Conservation (phyloP, 2,113 vertebrate genomes). For the Gasterosteus aculeatus region DNA sequence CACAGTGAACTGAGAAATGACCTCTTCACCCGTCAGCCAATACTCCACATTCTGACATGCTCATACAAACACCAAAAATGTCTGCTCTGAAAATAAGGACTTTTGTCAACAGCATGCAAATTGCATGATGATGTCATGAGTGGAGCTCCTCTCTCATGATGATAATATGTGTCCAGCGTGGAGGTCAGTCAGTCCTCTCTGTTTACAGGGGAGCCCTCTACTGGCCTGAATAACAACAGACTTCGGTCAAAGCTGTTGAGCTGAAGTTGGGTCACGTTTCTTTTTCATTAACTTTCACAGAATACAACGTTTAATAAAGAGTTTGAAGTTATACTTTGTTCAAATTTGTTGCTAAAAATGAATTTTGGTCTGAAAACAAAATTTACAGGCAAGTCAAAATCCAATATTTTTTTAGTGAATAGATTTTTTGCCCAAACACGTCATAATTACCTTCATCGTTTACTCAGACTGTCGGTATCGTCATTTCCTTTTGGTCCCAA, state of each 20-base stretch:
- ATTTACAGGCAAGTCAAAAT: background rate
- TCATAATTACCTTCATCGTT: background rate
- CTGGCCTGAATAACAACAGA: constrained; percentile 21
- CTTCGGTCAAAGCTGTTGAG: background rate
- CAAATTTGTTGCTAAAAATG: background rate
- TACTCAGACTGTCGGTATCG: no score
- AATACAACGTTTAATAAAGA: background rate
- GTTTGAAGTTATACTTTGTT: background rate
- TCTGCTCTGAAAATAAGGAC: background rate
- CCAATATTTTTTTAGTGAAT: background rate
- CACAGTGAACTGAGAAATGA: constrained; percentile 49
- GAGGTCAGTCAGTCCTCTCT: background rate
- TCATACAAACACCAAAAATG: constrained; percentile 4
- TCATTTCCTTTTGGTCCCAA: no score
- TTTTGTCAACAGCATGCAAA: background rate
- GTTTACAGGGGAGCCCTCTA: constrained; percentile 34
- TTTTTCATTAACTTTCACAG: background rate
- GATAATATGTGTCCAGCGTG: background rate
- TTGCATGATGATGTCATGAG: background rate
- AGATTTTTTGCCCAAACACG: background rate
- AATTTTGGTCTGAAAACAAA: background rate
- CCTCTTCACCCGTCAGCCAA: constrained; percentile 44
- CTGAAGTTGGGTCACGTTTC: background rate
- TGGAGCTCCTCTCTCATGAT: background rate
- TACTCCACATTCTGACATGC: constrained; percentile 48